Evolutionary conservation across 2,888 invertebrate species (phyloP).

Genomic region (Disparrhopalites patrizii): DNA sequence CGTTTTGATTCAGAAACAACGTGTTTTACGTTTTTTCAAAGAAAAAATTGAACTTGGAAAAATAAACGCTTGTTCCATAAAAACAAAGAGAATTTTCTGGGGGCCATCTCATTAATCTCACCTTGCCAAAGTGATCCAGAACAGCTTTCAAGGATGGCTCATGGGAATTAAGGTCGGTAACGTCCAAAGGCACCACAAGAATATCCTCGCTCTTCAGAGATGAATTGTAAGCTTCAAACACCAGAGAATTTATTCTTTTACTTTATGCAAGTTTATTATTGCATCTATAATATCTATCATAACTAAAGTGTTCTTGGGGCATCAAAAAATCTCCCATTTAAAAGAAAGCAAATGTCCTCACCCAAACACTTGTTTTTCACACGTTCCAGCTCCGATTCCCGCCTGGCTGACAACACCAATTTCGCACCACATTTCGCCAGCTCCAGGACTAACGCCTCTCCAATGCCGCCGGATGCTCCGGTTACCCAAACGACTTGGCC

Average conservation of each 20-base stretch:
- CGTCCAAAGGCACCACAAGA: slow-evolving; percentile 65
- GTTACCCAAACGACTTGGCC: slow-evolving; percentile 77
- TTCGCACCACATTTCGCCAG: slow-evolving; percentile 64
- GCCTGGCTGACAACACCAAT: slow-evolving; percentile 65
- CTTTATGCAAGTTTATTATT: too few relatives aligned
- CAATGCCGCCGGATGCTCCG: slow-evolving; percentile 79
- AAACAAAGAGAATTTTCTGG: too few relatives aligned
- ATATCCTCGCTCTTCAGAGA: slow-evolving; percentile 60
- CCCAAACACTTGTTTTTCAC: slow-evolving; percentile 61
- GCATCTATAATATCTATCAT: too few relatives aligned
- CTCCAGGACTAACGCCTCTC: slow-evolving; percentile 66
- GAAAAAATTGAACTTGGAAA: too few relatives aligned
- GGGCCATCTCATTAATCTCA: slow-evolving; percentile 50
- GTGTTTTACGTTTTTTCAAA: too few relatives aligned
- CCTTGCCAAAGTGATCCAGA: slow-evolving; percentile 63
- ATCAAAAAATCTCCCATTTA: not conserved
- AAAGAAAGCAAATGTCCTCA: not conserved
- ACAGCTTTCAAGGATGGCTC: slow-evolving; percentile 60
- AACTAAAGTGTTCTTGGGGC: too few relatives aligned
- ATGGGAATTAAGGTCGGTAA: slow-evolving; percentile 61
- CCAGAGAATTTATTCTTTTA: too few relatives aligned
- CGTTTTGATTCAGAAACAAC: too few relatives aligned
- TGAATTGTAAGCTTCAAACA: slow-evolving; percentile 42
- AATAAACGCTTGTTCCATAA: too few relatives aligned
- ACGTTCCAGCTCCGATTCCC: slow-evolving; percentile 60